A percentile compares a stretch with the other conserved stretches of the same genome.
Evolutionary conservation across 37 sponge, comb jelly and placozoan genomes (phyloP).

Genomic region (Cladorhizidae sp.): DNA sequence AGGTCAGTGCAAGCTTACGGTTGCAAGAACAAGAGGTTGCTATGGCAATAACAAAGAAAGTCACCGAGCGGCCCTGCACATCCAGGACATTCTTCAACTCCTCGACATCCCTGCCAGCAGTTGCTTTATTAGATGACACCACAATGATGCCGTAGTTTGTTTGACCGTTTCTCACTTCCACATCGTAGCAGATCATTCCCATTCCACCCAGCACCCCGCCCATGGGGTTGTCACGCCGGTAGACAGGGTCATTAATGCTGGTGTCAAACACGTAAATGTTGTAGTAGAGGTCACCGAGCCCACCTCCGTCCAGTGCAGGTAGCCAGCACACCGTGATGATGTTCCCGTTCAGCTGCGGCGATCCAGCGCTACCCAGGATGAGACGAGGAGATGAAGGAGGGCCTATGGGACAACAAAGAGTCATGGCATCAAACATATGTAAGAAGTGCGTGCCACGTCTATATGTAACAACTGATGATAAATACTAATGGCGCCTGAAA

Average conservation of each 20-base stretch:
- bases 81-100: neutral
- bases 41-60: neutral
- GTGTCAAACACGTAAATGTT: neutral
- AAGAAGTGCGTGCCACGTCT: too few species aligned
- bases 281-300: neutral
- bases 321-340: neutral
- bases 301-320: neutral
- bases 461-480: too few species aligned
- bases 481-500: too few species aligned
- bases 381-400: slow-evolving; percentile 3
- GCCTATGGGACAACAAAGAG: neutral
- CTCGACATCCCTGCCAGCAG: neutral
- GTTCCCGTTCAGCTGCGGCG: neutral
- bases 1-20: too few species aligned
- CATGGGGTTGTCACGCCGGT: neutral
- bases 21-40: neutral
- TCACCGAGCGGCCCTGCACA: neutral
- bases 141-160: neutral
- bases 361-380: neutral
- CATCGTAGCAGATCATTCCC: neutral
- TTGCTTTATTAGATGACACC: neutral
- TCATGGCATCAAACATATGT: too few species aligned
- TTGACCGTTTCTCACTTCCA: neutral
- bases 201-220: neutral
- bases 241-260: neutral